A percentile compares a stretch with the other conserved stretches of the same genome.
These are phyloP conservation scores for Ondatra zibethicus DNA, from an alignment of 2,113 vertebrate species.

Conservation along the genomic window DNA sequence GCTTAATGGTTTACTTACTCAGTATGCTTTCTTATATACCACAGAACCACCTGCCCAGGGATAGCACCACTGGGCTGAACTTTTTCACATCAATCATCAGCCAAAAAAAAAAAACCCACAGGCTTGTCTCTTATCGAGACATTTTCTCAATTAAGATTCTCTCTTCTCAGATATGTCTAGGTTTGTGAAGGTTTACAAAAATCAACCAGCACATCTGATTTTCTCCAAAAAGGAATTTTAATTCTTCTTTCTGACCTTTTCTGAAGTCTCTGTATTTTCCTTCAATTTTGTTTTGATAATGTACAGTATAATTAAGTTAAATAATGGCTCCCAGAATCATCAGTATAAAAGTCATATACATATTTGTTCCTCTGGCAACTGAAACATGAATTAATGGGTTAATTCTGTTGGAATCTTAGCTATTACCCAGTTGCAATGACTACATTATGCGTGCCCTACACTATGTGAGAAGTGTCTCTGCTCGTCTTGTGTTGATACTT, in stretches of 20 bases:
- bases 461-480: background rate
- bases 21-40: background rate
- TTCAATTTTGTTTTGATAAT: constrained; percentile 34
- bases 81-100: background rate
- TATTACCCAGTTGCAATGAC: constrained; percentile 17
- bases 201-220: background rate
- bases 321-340: background rate
- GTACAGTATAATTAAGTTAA: background rate
- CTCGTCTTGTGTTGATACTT: constrained; percentile 19
- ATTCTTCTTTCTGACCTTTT: constrained; percentile 32
- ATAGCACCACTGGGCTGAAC: background rate
- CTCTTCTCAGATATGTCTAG: background rate
- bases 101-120: background rate
- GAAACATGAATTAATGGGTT: constrained; percentile 39
- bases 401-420: constrained; percentile 21
- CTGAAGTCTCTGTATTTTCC: background rate
- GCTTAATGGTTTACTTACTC: background rate
- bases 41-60: background rate
- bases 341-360: constrained; percentile 40
- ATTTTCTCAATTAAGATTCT: background rate
- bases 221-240: constrained; percentile 53
- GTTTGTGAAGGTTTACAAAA: background rate
- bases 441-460: constrained; percentile 29
- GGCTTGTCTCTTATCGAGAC: background rate
- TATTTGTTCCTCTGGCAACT: constrained; percentile 27